Conservation (phyloP, 2,113 vertebrate species). For the Atlantisia rogersi region DNA sequence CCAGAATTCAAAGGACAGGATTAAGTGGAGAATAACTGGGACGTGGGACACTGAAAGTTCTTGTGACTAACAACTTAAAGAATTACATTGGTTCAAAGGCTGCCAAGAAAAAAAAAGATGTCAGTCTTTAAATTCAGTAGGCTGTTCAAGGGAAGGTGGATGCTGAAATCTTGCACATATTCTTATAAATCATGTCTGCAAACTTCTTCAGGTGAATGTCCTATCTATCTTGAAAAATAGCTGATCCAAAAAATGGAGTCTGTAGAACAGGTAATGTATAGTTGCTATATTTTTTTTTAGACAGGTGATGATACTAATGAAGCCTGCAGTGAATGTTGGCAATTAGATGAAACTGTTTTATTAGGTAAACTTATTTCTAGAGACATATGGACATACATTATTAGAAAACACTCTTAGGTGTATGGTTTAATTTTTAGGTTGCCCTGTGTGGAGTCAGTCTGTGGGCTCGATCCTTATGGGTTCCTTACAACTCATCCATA, state of each 20-base stretch:
- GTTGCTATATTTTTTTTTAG: neutral
- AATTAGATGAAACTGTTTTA: neutral
- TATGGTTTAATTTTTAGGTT: neutral
- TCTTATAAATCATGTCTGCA: neutral
- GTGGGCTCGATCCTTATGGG: neutral
- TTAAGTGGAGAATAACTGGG: neutral
- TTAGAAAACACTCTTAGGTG: neutral
- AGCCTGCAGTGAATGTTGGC: neutral
- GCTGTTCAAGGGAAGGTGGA: neutral
- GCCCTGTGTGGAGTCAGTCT: neutral
- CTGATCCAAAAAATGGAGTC: neutral
- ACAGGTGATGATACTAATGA: neutral
- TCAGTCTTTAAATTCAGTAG: neutral
- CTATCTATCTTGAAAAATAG: neutral
- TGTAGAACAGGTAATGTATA: neutral
- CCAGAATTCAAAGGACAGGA: neutral
- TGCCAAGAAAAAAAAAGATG: neutral
- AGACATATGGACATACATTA: neutral
- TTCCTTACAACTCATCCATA: neutral
- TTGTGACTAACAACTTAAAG: neutral
- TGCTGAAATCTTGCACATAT: neutral
- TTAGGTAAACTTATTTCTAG: neutral
- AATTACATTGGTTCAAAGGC: neutral
- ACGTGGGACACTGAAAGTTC: neutral
- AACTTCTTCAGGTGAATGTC: neutral